Percentiles rank a stretch among this genome's conserved stretches.
Evolutionary conservation across 2,888 invertebrate genomes (phyloP).

Genomic region (Axea sp.): DNA sequence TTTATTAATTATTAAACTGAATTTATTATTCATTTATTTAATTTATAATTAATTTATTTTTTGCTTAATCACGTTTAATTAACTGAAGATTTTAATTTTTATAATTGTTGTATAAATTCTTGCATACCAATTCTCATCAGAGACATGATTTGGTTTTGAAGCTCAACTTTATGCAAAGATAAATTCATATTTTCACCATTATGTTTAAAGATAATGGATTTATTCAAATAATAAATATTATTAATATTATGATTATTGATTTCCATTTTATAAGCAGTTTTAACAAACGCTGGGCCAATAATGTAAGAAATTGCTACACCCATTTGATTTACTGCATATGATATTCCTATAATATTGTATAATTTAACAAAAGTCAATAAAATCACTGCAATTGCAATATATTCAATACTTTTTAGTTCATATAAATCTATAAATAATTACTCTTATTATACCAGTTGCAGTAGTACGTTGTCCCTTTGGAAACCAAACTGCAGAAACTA

Average conservation of each 20-base stretch:
- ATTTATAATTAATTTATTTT: no score
- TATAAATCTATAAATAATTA: no score
- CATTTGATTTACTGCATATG: slow-evolving; percentile 69
- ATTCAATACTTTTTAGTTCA: no score
- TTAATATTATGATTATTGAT: slow-evolving; percentile 1
- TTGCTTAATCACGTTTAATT: no score
- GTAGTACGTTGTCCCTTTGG: slow-evolving; percentile 79
- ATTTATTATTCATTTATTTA: no score
- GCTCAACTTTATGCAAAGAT: slow-evolving; percentile 17
- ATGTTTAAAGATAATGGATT: no score
- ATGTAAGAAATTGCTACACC: slow-evolving; percentile 71
- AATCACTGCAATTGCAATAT: no score
- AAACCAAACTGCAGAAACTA: slow-evolving; percentile 79
- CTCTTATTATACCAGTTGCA: slow-evolving; percentile 75
- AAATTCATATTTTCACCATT: no score
- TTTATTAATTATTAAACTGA: no score
- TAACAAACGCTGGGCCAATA: slow-evolving; percentile 67
- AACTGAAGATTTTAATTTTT: no score
- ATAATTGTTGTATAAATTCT: slow-evolving; percentile 1
- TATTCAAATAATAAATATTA: neutral
- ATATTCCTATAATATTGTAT: slow-evolving; percentile 64
- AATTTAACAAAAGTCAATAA: neutral
- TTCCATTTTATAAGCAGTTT: neutral
- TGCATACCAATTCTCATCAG: slow-evolving; percentile 67
- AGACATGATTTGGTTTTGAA: slow-evolving; percentile 65